Percentiles rank a stretch among this genome's conserved stretches.
Evolutionary conservation across 2,888 invertebrate species (phyloP).

Genomic region (Gandaritis pyraliata): DNA sequence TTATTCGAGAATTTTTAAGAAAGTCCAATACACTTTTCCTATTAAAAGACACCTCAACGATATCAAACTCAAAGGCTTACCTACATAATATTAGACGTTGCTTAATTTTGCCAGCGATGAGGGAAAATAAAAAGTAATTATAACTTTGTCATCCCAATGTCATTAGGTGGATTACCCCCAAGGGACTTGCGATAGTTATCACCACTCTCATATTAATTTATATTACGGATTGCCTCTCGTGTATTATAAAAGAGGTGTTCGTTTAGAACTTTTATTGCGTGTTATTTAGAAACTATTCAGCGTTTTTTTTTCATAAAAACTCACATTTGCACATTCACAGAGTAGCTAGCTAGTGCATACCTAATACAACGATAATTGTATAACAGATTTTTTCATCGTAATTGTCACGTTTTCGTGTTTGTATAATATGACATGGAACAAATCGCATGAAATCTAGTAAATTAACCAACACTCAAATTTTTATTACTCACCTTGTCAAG

Average conservation of each 20-base stretch:
- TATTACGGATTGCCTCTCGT: slow-evolving; percentile 40
- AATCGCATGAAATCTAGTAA: not conserved
- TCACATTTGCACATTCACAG: too few species aligned
- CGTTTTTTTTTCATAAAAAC: not conserved
- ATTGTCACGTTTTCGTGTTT: too few species aligned
- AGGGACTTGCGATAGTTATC: slow-evolving; percentile 49
- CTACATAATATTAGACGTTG: slow-evolving; percentile 39
- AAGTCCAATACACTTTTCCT: slow-evolving; percentile 15
- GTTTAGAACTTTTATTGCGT: slow-evolving; percentile 1
- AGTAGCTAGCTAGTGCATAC: too few species aligned
- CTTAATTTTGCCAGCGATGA: slow-evolving; percentile 53
- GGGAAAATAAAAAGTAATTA: slow-evolving; percentile 69
- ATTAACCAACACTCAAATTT: not conserved
- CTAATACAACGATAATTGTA: too few species aligned
- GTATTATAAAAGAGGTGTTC: slow-evolving; percentile 5
- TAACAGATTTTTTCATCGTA: too few species aligned
- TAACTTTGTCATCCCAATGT: slow-evolving; percentile 62
- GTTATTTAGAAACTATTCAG: not conserved
- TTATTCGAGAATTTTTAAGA: slow-evolving; percentile 4
- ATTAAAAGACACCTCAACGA: slow-evolving; percentile 27
- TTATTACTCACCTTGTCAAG: slow-evolving; percentile 2
- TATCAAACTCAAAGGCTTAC: slow-evolving; percentile 35
- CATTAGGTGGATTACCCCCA: slow-evolving; percentile 56
- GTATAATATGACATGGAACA: not conserved
- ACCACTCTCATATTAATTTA: slow-evolving; percentile 52